These are phyloP conservation scores for Sebastes nivosus DNA, from an alignment of 2,797 vertebrate species.

Conservation along the genomic window DNA sequence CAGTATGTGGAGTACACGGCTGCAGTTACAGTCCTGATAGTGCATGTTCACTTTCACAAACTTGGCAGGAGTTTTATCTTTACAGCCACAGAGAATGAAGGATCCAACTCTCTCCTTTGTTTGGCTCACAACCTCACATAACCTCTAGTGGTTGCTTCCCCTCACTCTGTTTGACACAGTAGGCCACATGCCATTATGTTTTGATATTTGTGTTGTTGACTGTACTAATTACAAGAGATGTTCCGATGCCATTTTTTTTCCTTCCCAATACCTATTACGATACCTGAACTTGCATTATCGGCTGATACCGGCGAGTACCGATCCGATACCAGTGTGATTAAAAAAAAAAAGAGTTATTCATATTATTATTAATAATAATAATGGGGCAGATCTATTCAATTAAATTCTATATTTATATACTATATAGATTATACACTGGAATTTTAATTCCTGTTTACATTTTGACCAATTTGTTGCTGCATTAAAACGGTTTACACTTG, in stretches of 20 bases:
- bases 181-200: neutral
- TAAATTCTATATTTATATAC: too few relatives aligned
- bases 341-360: neutral
- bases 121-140: neutral
- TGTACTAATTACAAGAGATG: too few relatives aligned
- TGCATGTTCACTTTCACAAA: neutral
- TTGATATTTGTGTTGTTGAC: neutral
- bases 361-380: neutral
- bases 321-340: neutral
- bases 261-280: neutral
- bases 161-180: neutral
- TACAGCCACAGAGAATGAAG: neutral
- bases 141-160: neutral
- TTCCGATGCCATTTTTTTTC: neutral
- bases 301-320: neutral
- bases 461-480: too few relatives aligned
- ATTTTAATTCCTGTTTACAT: too few relatives aligned
- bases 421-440: too few relatives aligned
- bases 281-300: neutral
- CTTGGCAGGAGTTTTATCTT: conserved; percentile 21
- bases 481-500: too few relatives aligned
- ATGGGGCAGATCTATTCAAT: too few relatives aligned
- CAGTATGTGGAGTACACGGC: neutral
- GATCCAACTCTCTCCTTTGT: neutral
- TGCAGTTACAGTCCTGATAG: neutral